phyloP scores from a whole-genome alignment of 1,140 invertebrate genomes.

The Drosophila obscura region DNA sequence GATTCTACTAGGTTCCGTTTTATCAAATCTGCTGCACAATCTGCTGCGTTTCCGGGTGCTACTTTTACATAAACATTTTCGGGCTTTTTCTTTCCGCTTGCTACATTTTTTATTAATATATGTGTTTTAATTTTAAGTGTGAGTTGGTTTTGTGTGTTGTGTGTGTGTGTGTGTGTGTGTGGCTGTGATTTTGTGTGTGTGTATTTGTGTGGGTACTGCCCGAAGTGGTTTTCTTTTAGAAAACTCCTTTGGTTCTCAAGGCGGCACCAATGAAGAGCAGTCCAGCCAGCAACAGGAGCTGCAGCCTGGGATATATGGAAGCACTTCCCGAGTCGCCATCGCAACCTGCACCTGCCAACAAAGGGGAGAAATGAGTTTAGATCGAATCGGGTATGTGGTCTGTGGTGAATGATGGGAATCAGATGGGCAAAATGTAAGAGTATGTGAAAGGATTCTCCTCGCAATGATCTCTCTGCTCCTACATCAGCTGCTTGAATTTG shows the following conservation, averaged over 20 bases:
- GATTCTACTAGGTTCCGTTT: constrained; percentile 42
- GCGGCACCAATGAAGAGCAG: constrained; percentile 55
- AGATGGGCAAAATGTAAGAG: constrained; percentile 32
- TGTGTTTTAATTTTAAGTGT: constrained; percentile 60
- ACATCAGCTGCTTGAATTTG: constrained; percentile 13
- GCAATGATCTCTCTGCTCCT: constrained; percentile 10
- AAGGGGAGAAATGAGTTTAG: constrained; percentile 13
- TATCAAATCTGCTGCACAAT: constrained; percentile 45
- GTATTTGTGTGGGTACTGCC: constrained; percentile 40
- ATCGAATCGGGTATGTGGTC: background rate
- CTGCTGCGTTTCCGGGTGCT: constrained; percentile 21
- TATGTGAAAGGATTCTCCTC: constrained; percentile 26
- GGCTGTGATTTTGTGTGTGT: constrained; percentile 23
- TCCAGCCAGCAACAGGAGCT: constrained; percentile 50
- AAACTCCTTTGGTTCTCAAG: constrained; percentile 60
- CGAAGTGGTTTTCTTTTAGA: constrained; percentile 69
- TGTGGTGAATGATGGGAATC: constrained; percentile 2
- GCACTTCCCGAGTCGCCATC: constrained; percentile 60
- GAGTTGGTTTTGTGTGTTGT: constrained; percentile 26
- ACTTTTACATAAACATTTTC: constrained; percentile 34
- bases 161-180: constrained; percentile 21
- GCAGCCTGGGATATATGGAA: constrained; percentile 59
- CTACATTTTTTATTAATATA: constrained; percentile 57
- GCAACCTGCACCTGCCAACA: constrained; percentile 52
- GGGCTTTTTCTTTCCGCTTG: constrained; percentile 19